phyloP scores from a whole-genome alignment of 2,113 vertebrate genomes.

The Phylloscopus whistleri region DNA sequence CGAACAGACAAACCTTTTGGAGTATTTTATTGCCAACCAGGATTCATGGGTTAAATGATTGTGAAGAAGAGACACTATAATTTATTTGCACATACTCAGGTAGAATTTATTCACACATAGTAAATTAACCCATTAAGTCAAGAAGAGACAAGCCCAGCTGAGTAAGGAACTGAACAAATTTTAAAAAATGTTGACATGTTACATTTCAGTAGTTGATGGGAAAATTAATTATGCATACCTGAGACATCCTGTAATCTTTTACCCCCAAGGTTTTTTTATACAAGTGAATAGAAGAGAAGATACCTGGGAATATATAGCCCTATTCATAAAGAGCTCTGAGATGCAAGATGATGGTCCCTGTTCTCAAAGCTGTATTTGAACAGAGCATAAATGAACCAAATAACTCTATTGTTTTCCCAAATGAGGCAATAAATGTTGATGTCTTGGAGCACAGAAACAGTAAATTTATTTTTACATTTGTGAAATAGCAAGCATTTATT shows the following conservation, averaged over 20 bases:
- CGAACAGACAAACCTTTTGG: not conserved
- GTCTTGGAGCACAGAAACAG: constrained; percentile 16
- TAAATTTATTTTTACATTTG: constrained; percentile 57
- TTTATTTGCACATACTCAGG: not conserved
- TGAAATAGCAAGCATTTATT: constrained; percentile 15
- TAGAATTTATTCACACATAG: constrained; percentile 58
- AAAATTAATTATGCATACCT: not conserved
- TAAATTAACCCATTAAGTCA: constrained; percentile 56
- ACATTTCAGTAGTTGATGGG: not conserved
- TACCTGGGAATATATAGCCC: not conserved
- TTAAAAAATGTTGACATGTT: not conserved
- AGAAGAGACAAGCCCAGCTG: constrained; percentile 16
- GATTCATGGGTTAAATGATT: constrained; percentile 51
- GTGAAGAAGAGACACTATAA: constrained; percentile 34
- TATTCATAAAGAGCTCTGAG: not conserved
- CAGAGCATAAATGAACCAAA: constrained; percentile 22
- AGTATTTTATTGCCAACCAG: constrained; percentile 35
- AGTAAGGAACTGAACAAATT: not conserved
- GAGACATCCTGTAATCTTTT: not conserved
- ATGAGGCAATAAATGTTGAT: constrained; percentile 43
- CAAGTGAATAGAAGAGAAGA: not conserved
- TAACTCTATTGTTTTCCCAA: constrained; percentile 8
- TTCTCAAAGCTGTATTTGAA: constrained; percentile 11
- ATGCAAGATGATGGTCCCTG: not conserved
- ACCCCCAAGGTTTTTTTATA: not conserved